phyloP scores from a whole-genome alignment of 2,797 vertebrate genomes.

The Anguilla megastoma region DNA sequence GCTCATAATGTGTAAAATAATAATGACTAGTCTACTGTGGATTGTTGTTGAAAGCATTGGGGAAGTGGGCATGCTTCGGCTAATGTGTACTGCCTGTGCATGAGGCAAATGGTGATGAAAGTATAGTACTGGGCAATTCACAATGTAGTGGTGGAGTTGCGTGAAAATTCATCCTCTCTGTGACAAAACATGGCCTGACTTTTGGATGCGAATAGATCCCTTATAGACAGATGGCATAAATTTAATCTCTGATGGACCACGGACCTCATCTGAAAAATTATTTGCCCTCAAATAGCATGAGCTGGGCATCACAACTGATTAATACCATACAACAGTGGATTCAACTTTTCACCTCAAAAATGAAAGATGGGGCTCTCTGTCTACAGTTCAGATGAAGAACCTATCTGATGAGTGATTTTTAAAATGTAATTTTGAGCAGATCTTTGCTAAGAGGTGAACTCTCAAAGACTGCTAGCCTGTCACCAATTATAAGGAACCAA shows the following conservation, averaged over 20 bases:
- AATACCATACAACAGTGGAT: background rate
- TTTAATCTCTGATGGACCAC: background rate
- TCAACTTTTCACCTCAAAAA: background rate
- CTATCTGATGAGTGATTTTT: background rate
- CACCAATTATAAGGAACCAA: background rate
- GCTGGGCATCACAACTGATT: background rate
- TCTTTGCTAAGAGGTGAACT: background rate
- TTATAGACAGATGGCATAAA: conserved; percentile 9
- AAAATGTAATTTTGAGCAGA: background rate
- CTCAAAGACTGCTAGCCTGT: background rate
- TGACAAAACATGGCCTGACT: conserved; percentile 7
- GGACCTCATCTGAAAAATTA: background rate
- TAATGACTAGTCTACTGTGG: background rate
- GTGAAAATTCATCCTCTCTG: background rate
- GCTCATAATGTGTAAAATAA: background rate
- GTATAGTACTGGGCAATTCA: background rate
- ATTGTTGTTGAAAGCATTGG: background rate
- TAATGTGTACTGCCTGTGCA: background rate
- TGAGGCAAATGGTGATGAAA: background rate
- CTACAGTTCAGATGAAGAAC: background rate
- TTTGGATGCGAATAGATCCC: background rate
- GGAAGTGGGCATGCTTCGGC: background rate
- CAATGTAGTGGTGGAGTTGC: background rate
- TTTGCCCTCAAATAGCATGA: background rate
- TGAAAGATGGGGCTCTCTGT: background rate